Conservation (phyloP, 2,888 invertebrate genomes). For the Electrophaes corylata region DNA sequence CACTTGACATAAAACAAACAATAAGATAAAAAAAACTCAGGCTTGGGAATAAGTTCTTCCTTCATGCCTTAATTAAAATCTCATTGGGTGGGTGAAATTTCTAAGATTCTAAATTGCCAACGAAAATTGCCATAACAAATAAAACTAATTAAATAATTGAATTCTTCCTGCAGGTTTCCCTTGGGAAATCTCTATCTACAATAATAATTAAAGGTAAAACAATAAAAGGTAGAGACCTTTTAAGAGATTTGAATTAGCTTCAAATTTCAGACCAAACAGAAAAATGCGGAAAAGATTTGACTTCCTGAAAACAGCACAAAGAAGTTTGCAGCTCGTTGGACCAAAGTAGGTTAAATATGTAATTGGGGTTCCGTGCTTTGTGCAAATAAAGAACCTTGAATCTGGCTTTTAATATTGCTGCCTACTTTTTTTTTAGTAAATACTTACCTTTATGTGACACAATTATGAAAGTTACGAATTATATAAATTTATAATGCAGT, state of each 20-base stretch:
- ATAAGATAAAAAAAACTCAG: too few relatives aligned
- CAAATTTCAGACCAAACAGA: conserved; percentile 6
- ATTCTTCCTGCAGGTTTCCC: background rate
- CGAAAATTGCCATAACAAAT: too few relatives aligned
- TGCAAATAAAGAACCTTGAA: conserved; percentile 38
- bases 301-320: conserved; percentile 38
- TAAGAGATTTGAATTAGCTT: conserved; percentile 10
- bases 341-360: conserved; percentile 51
- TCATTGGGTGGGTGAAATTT: too few relatives aligned
- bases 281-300: conserved; percentile 31
- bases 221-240: background rate
- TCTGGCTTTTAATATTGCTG: too few relatives aligned
- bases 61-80: too few relatives aligned
- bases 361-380: conserved; percentile 47
- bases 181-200: background rate
- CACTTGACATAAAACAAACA: too few relatives aligned
- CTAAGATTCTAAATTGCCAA: background rate
- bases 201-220: background rate
- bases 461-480: too few relatives aligned
- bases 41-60: too few relatives aligned
- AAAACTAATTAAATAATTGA: background rate
- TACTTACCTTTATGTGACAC: too few relatives aligned
- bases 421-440: too few relatives aligned
- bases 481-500: too few relatives aligned
- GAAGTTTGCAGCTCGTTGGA: conserved; percentile 34